phyloP scores from a whole-genome alignment of 37 sponge, comb jelly and placozoan species.

The Sycon ciliatum region DNA sequence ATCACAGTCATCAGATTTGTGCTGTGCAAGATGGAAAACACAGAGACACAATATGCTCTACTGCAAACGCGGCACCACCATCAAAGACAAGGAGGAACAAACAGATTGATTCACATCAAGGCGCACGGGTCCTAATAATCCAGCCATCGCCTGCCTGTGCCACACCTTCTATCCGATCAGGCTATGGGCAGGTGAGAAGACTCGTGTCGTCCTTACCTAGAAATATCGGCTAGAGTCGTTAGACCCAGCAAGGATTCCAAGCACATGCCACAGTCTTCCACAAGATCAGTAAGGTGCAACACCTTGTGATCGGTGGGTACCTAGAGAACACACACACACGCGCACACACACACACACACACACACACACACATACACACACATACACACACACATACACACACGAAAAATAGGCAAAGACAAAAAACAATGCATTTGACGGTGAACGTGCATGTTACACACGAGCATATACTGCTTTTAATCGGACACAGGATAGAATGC shows the following conservation, averaged over 20 bases:
- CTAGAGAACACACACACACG: constrained; percentile 33
- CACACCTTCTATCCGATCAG: too few relatives aligned
- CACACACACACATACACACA: too few relatives aligned
- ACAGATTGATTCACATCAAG: neutral
- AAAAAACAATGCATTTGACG: too few relatives aligned
- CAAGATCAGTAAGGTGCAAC: constrained; percentile 35
- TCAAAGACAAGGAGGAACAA: too few relatives aligned
- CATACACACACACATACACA: too few relatives aligned
- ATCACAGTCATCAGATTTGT: constrained; percentile 76
- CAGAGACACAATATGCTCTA: too few relatives aligned
- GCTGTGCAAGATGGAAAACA: constrained; percentile 26
- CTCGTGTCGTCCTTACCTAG: constrained; percentile 25
- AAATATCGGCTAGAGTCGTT: constrained; percentile 41
- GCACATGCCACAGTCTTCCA: constrained; percentile 54
- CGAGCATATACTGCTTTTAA: too few relatives aligned
- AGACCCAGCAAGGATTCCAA: constrained; percentile 44
- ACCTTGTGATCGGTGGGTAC: constrained; percentile 41
- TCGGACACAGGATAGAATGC: too few relatives aligned
- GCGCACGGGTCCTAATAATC: neutral
- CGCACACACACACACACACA: neutral
- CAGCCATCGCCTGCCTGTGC: too few relatives aligned
- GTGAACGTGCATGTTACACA: too few relatives aligned
- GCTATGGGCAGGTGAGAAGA: neutral
- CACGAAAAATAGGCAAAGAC: too few relatives aligned
- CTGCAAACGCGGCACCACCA: too few relatives aligned